phyloP scores from a whole-genome alignment of 1,140 invertebrate species.

The Campoletis sonorensis region DNA sequence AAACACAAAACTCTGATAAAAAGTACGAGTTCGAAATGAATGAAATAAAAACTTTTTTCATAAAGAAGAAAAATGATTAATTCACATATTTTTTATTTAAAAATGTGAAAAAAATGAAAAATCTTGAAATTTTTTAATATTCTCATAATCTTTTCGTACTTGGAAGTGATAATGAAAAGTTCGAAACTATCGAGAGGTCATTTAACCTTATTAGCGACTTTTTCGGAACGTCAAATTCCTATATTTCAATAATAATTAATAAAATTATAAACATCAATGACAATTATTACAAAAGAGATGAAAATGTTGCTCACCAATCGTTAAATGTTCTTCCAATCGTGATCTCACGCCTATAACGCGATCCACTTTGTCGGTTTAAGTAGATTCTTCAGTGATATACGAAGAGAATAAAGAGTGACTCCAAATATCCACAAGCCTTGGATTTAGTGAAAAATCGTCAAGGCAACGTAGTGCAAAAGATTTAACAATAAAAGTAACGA shows the following conservation, averaged over 20 bases:
- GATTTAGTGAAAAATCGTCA: not conserved
- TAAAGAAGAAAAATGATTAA: no score
- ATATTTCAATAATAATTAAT: not conserved
- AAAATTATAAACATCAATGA: conserved; percentile 15
- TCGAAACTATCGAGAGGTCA: no score
- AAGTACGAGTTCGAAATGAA: not conserved
- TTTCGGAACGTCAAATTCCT: no score
- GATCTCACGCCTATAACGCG: conserved; percentile 59
- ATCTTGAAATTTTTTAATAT: no score
- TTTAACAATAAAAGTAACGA: not conserved
- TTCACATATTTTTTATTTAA: no score
- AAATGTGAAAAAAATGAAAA: no score
- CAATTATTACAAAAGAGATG: conserved; percentile 10
- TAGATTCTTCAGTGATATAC: conserved; percentile 2
- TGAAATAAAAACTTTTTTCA: not conserved
- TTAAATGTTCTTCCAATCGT: conserved; percentile 66
- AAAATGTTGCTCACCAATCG: conserved; percentile 71
- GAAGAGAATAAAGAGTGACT: not conserved
- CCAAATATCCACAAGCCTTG: not conserved
- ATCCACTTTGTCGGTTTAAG: conserved; percentile 66
- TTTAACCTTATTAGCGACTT: no score
- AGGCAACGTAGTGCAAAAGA: no score
- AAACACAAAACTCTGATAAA: not conserved
- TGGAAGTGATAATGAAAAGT: no score
- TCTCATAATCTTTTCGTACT: no score